These are phyloP conservation scores for Saturnia japonica DNA, from an alignment of 2,888 invertebrate species.

Conservation along the genomic window DNA sequence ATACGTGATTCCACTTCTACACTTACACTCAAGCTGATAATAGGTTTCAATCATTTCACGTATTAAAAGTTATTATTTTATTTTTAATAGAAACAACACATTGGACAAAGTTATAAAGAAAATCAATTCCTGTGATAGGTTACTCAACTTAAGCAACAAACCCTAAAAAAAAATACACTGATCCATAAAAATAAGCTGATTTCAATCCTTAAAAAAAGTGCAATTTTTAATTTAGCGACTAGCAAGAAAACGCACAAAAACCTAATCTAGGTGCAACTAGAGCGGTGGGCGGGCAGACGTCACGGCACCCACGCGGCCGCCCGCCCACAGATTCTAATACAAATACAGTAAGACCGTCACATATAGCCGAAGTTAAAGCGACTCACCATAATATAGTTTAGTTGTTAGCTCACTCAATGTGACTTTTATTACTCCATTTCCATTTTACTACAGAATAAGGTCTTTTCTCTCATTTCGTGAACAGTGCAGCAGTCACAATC, in stretches of 20 bases:
- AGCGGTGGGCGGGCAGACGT: conserved; percentile 42
- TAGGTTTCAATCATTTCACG: not conserved
- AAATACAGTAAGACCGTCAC: conserved; percentile 5
- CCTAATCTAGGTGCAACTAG: conserved; percentile 38
- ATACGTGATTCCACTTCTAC: not conserved
- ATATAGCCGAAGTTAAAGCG: conserved; percentile 1
- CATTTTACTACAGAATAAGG: not conserved
- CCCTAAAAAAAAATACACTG: not conserved
- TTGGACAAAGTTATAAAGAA: not conserved
- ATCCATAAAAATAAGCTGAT: too few relatives aligned
- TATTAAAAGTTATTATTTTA: not conserved
- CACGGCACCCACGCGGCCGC: conserved; percentile 34
- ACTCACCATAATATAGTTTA: not conserved
- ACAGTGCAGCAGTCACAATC: not conserved
- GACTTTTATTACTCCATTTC: not conserved
- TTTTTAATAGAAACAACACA: not conserved
- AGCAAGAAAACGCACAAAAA: conserved; percentile 29
- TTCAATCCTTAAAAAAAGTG: not conserved
- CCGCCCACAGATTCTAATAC: conserved; percentile 26
- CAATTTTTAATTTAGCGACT: not conserved
- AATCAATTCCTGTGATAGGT: not conserved
- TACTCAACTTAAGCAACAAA: not conserved
- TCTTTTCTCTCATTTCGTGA: not conserved
- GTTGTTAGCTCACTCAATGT: not conserved
- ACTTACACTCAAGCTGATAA: not conserved